Evolutionary conservation across 2,888 invertebrate species (phyloP), one percentile per base, ranked within the genome.

Genomic region (Acholoe squamosa): DNA sequence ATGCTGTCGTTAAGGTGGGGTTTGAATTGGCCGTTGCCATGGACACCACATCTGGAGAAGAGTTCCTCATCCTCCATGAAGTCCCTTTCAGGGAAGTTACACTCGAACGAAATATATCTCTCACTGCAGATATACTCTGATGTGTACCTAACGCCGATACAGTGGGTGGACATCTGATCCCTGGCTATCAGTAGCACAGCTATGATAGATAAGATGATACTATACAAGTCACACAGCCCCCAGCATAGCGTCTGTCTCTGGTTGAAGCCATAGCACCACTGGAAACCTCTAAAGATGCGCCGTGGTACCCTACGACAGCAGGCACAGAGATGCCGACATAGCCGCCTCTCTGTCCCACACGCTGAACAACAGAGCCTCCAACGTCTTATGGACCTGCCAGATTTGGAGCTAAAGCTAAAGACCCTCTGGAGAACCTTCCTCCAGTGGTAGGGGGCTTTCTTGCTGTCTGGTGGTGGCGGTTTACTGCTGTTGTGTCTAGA

Each of bases 41-140:
- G 25, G 25, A 84, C 84, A 34, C 84, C 84, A 22, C 84, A 84
- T 12, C 84, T 33, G n/a, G 51, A 25, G 43, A 84, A 84, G 0
- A 84, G 84, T 25, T 84, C 84, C 14, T 84, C 84, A 84, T 84
- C 84, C 34, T 84, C 84, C 25, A 84, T 10, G 51, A 84, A 84
- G 84, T 84, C 84, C n/a, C 51, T 33, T 5, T 51, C 43, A 5
- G 33, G 33, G 25, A 84, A 84, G 51, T 84, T 84, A 34, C 84
- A 84, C 43, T 84, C 84, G 19, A 84, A 84, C 5, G 84, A 84
- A 5, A 84, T 22, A 25, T 84, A 84, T 84, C 51, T 16, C 43
- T 84, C 84, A 84, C 43, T 84, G 25, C 84, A 84, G 43, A 84
- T 34, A 25, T 43, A 43, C 22, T 84, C 84, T 16, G 33, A 34